phyloP scores from a whole-genome alignment of 2,113 vertebrate species.

The Channa maculata region DNA sequence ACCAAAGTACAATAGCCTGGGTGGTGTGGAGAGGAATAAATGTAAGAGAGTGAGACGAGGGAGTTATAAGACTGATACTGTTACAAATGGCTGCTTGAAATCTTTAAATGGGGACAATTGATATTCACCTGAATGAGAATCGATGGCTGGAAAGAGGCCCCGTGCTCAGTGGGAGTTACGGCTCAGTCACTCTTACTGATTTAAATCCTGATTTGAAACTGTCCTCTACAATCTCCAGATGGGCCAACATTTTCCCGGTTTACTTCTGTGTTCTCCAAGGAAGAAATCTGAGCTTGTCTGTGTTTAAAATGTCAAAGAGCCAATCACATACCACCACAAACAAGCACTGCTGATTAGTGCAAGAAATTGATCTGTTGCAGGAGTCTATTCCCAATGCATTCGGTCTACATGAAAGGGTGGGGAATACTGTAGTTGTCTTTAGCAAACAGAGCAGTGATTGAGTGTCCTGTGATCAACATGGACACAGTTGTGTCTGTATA shows the following conservation, averaged over 20 bases:
- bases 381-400: background rate
- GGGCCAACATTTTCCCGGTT: background rate
- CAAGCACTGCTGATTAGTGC: conserved; percentile 18
- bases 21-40: background rate
- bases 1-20: background rate
- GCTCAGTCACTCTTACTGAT: conserved; percentile 47
- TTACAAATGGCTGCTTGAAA: conserved; percentile 72
- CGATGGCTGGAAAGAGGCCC: conserved; percentile 73
- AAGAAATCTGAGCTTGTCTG: background rate
- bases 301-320: conserved; percentile 4
- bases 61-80: conserved; percentile 51
- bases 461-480: conserved; percentile 12
- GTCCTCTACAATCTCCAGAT: background rate
- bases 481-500: conserved; percentile 4
- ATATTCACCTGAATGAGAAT: conserved; percentile 75
- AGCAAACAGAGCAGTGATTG: conserved; percentile 30
- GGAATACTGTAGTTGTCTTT: conserved; percentile 19
- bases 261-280: background rate
- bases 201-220: conserved; percentile 48
- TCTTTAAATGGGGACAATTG: conserved; percentile 73
- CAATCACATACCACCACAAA: conserved; percentile 3
- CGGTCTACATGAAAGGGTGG: conserved; percentile 4
- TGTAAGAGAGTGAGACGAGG: conserved; percentile 33
- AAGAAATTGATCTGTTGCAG: conserved; percentile 10
- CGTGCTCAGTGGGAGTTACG: conserved; percentile 63